These are phyloP conservation scores for Nycteola revayana DNA, from an alignment of 2,888 invertebrate genomes.

Conservation along the genomic window DNA sequence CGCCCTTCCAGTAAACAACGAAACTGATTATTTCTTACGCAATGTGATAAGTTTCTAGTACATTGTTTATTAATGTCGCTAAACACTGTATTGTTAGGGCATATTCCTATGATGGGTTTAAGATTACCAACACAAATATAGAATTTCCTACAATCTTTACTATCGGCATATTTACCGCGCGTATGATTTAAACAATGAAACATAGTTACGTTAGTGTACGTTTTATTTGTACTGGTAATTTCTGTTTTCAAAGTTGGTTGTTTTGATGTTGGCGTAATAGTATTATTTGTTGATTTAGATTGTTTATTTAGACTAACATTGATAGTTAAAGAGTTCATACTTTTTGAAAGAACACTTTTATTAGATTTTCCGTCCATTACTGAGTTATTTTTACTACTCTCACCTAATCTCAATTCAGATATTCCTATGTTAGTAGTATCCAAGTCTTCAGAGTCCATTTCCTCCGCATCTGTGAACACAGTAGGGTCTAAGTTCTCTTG, in stretches of 20 bases:
- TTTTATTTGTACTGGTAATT: conserved; percentile 3
- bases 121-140: conserved; percentile 67
- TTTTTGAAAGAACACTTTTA: no score
- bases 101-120: conserved; percentile 51
- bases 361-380: no score
- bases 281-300: conserved; percentile 13
- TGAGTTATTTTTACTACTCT: no score
- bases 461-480: no score
- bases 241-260: conserved; percentile 4
- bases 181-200: conserved; percentile 43
- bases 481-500: no score
- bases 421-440: no score
- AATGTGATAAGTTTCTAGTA: conserved; percentile 71
- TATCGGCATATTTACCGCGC: conserved; percentile 74
- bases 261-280: conserved; percentile 6
- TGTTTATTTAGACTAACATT: conserved; percentile 12
- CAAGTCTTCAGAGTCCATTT: no score
- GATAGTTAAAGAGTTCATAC: no score
- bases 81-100: conserved; percentile 67
- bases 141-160: conserved; percentile 72
- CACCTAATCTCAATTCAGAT: no score
- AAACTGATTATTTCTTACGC: conserved; percentile 69
- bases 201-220: background rate
- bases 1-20: conserved; percentile 65
- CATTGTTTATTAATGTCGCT: conserved; percentile 70